Evolutionary conservation across 2,888 invertebrate species (phyloP), one percentile per base, ranked within the genome.

Genomic region (Uloborus plumipes): DNA sequence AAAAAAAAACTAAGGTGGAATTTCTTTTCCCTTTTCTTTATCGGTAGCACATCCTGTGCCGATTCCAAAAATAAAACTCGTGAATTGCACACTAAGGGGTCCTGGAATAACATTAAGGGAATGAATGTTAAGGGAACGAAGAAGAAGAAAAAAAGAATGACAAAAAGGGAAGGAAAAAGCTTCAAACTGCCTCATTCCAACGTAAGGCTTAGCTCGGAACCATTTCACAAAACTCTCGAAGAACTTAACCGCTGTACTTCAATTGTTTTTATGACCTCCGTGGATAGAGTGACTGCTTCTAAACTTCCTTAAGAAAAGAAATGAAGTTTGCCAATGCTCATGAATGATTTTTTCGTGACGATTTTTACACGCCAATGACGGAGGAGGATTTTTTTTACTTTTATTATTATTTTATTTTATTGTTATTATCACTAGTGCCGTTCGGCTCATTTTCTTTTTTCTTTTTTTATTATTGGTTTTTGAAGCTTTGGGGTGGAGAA

Each of bases 341-440:
- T 81, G 74, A 80, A 80, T 80, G 80, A 74, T 80, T 80, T 80
- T 81, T 81, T 74, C 80, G 74, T 74, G 80, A 74, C 74, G 74
- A 81, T 81, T 81, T 81, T 81, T 81, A 74, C 74, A 64, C 62
- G n/a, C 13, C 16, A 61, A 22, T 49, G 50, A 55, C 14, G 39
- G 31, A 65, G 73, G 53, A 51, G 26, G 11, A 50, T 20, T 9
- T 1, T 50, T 65, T 78, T 72, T 80, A 67, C 39, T 65, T 78
- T 72, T 80, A 67, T 58, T 58, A 64, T 73, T 69, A 26, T 73
- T 73, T 62, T 73, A 67, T 73, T 81, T 81, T 81, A 81, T 74
- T 81, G 80, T 81, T 81, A 81, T 81, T 81, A 81, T 81, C 80
- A 70, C 64, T 74, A 65, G 70, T 47, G 59, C 49, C 18, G 74